These are phyloP conservation scores for Coreius guichenoti DNA, from an alignment of 2,797 vertebrate species.

Conservation along the genomic window DNA sequence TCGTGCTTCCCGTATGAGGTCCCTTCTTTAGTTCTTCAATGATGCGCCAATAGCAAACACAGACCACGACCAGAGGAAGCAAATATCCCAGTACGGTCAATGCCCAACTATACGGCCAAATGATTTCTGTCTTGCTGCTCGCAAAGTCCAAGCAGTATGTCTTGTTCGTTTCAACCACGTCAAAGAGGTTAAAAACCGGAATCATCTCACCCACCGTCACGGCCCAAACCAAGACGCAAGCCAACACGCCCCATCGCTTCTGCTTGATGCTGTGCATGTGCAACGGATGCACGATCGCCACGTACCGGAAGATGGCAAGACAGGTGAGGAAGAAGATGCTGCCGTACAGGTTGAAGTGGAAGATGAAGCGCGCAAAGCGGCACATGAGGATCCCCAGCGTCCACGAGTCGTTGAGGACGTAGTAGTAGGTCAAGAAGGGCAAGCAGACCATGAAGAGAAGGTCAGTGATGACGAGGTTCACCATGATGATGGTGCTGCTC, in stretches of 20 bases:
- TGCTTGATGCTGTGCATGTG: conserved; percentile 75
- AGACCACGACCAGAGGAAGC: conserved; percentile 69
- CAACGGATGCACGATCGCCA: conserved; percentile 77
- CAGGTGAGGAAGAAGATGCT: conserved; percentile 88
- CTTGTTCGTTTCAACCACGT: fast-evolving
- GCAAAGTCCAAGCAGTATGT: conserved; percentile 73
- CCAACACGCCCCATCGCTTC: conserved; percentile 76
- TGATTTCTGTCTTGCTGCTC: conserved; percentile 33
- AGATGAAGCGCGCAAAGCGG: conserved; percentile 81
- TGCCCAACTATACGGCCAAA: conserved; percentile 63
- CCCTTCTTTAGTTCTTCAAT: conserved; percentile 58
- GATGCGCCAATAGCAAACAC: conserved; percentile 68
- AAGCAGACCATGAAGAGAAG: conserved; percentile 81
- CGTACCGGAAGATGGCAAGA: conserved; percentile 82
- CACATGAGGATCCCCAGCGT: conserved; percentile 83
- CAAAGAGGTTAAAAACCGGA: conserved; percentile 64
- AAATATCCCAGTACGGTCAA: conserved; percentile 68
- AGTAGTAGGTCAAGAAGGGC: conserved; percentile 86
- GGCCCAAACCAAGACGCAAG: conserved; percentile 75
- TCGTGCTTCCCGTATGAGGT: conserved; percentile 30
- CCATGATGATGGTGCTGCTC: conserved; percentile 84
- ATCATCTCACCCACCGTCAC: conserved; percentile 57
- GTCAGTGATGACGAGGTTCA: conserved; percentile 85
- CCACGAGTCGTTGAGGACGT: conserved; percentile 74
- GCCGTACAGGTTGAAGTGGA: conserved; percentile 86